phyloP scores from a whole-genome alignment of 2,797 vertebrate genomes.

The Ficedula albicollis region DNA sequence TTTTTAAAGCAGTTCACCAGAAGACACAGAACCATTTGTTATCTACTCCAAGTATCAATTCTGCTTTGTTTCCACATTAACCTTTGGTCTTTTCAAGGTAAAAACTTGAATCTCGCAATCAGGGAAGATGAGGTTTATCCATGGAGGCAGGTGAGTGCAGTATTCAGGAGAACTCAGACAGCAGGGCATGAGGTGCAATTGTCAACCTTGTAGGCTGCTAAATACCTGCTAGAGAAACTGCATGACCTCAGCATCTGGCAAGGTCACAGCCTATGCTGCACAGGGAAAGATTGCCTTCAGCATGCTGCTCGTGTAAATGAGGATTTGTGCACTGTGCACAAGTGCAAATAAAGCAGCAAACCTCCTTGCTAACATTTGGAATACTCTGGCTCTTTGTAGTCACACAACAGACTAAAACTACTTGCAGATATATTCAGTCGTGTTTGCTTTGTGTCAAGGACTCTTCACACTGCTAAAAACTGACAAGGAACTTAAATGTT shows the following conservation, averaged over 20 bases:
- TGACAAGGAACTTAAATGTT: neutral
- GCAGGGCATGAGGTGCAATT: neutral
- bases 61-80: constrained; percentile 50
- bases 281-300: neutral
- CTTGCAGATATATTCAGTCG: neutral
- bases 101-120: constrained; percentile 1
- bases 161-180: neutral
- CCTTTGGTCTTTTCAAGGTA: constrained; percentile 26
- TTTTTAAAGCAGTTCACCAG: neutral
- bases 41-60: constrained; percentile 33
- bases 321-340: neutral
- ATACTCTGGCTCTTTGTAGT: neutral
- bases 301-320: constrained; percentile 1
- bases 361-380: neutral
- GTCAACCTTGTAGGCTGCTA: constrained; percentile 24
- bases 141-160: neutral
- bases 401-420: neutral
- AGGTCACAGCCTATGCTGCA: neutral
- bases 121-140: constrained; percentile 30
- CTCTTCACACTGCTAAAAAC: neutral
- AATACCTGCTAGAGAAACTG: constrained; percentile 27
- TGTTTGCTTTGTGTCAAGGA: neutral
- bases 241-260: constrained; percentile 27
- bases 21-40: constrained; percentile 26
- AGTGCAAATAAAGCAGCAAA: constrained; percentile 15